phyloP scores from a whole-genome alignment of 2,888 invertebrate species.

The Atethmia centrago region DNA sequence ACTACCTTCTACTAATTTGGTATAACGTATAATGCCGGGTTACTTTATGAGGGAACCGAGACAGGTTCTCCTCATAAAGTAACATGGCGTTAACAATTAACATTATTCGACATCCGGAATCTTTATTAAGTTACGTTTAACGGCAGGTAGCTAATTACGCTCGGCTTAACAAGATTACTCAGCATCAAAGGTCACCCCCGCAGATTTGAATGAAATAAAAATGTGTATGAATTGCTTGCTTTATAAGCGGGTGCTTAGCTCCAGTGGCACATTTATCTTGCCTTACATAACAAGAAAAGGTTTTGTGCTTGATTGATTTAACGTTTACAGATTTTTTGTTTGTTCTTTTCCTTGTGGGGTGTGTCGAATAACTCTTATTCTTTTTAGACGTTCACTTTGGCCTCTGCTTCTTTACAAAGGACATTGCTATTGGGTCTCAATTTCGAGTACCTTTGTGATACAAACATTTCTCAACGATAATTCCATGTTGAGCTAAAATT shows the following conservation, averaged over 20 bases:
- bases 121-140: constrained; percentile 35
- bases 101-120: constrained; percentile 23
- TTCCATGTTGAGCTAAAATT: no score
- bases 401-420: neutral
- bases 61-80: neutral
- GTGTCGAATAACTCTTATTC: neutral
- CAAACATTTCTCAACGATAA: no score
- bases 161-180: constrained; percentile 32
- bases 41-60: no score
- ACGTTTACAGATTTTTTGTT: constrained; percentile 12
- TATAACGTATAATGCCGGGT: no score
- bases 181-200: constrained; percentile 1
- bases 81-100: neutral
- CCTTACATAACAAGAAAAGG: constrained; percentile 3
- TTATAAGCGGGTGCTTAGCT: constrained; percentile 24
- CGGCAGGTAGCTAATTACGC: no score
- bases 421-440: neutral
- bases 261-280: constrained; percentile 14
- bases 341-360: neutral
- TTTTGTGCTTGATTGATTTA: constrained; percentile 22
- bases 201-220: constrained; percentile 29
- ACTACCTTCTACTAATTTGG: no score
- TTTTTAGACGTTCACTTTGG: neutral
- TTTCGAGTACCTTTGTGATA: neutral
- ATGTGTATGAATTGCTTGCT: constrained; percentile 22